A percentile compares a stretch with the other conserved stretches of the same genome.
Conservation (phyloP, 2,113 vertebrate genomes). For the Aramus guarauna region DNA sequence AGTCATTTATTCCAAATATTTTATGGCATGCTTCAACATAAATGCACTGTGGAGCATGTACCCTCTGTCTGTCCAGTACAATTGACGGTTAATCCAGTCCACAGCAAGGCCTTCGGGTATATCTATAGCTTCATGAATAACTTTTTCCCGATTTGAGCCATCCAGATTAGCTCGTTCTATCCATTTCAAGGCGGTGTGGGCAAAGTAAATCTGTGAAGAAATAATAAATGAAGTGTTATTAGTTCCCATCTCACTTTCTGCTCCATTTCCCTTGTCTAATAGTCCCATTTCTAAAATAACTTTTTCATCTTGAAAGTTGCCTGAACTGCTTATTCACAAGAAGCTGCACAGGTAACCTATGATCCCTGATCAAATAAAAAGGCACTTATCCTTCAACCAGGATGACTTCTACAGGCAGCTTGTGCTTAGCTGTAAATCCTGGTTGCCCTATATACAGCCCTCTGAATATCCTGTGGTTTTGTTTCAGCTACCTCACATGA, state of each 20-base stretch:
- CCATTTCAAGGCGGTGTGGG: constrained; percentile 77
- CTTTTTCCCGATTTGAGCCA: constrained; percentile 76
- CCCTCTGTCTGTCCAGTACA: constrained; percentile 93
- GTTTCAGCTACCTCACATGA: background rate
- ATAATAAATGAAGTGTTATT: background rate
- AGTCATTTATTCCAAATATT: constrained; percentile 7
- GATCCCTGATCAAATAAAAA: constrained; percentile 8
- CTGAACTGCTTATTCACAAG: background rate
- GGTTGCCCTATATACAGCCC: constrained; percentile 30
- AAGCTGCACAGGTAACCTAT: background rate
- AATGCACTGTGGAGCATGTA: constrained; percentile 51
- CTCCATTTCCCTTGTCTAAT: background rate
- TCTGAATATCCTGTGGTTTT: background rate
- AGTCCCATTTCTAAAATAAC: background rate
- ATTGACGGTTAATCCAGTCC: constrained; percentile 87
- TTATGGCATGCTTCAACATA: constrained; percentile 1
- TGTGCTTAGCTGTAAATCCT: constrained; percentile 58
- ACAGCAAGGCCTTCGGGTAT: constrained; percentile 83
- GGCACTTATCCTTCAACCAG: constrained; percentile 16
- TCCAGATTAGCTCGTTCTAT: constrained; percentile 85
- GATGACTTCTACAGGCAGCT: constrained; percentile 9
- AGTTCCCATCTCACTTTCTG: background rate
- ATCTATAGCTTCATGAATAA: constrained; percentile 75
- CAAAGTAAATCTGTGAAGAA: constrained; percentile 86
- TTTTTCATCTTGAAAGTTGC: background rate